Evolutionary conservation across 2,888 invertebrate species (phyloP).

Genomic region (Pandemis cinnamomeana): DNA sequence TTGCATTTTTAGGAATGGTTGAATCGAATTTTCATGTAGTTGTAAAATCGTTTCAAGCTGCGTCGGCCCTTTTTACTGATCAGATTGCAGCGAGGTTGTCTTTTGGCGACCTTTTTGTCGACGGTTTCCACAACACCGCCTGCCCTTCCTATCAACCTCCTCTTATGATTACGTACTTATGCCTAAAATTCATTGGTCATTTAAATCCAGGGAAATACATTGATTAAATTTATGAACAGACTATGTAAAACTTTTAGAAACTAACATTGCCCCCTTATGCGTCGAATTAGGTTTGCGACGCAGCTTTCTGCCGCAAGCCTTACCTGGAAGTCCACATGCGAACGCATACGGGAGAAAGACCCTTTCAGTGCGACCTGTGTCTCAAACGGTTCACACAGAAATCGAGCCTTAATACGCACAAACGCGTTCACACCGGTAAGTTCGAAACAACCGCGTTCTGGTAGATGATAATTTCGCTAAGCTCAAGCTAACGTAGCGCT

Average conservation of each 20-base stretch:
- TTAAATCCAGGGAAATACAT: too few relatives aligned
- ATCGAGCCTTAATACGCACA: conserved; percentile 92
- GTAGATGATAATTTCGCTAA: conserved; percentile 31
- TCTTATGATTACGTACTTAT: too few relatives aligned
- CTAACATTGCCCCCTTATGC: not conserved
- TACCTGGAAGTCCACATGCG: conserved; percentile 92
- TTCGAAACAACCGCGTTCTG: conserved; percentile 42
- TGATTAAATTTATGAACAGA: not conserved
- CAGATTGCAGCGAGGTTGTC: too few relatives aligned
- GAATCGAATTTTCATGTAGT: too few relatives aligned
- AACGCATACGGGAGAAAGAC: conserved; percentile 91
- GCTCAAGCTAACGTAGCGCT: conserved; percentile 19
- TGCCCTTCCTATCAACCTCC: too few relatives aligned
- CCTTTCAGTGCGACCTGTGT: conserved; percentile 90
- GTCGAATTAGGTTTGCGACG: conserved; percentile 86
- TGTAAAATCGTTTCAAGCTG: too few relatives aligned
- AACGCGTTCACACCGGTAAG: conserved; percentile 89
- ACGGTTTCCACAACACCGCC: too few relatives aligned
- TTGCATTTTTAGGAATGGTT: too few relatives aligned
- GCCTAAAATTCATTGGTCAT: too few relatives aligned
- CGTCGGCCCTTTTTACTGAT: too few relatives aligned
- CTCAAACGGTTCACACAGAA: conserved; percentile 92
- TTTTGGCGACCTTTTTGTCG: too few relatives aligned
- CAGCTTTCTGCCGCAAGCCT: conserved; percentile 91
- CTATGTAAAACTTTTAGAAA: not conserved